Base-by-base conservation (phyloP, 2,888 invertebrate genomes). In the Andrena praecox region DNA sequence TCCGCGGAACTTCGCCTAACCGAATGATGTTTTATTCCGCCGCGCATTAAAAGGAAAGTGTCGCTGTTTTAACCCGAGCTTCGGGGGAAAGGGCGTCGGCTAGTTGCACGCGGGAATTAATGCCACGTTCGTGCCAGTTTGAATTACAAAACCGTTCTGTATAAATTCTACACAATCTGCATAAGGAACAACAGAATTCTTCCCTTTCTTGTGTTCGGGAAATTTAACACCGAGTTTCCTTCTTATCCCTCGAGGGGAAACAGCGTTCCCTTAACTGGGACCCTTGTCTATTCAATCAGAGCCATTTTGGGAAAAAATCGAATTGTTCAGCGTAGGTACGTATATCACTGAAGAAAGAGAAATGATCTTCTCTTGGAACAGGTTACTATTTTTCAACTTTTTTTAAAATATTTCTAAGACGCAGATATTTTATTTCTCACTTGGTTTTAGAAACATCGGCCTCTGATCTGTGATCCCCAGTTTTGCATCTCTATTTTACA, bases 1-100 rank as follows among this genome's bases (percentile, higher is more conserved):
- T 73, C 42, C 33, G 35, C 29, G 59, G 62, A 84, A 82, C 50
- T 80, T 85, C 66, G 48, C 77, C 67, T 73, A 72, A 73, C 79
- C 74, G 68, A 77, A 76, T 29, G 79, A 80, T 73, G 77, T 80
- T 82, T 77, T 82, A 72, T 79, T 77, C 77, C 69, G 63, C 27
- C 60, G 48, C 54, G 68, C 72, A 84, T 79, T 84, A 72, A 74
- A 62, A 68, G 66, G 52, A 82, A 66, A 79, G 69, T 50, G 82
- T 66, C 50, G 16, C 75, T 54, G 50, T 59, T 69, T 66, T 52
- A 50, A 72, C 63, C 31, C 27, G 10, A 42, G 0, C 12, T 6
- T n/a, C 0, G 3, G 59, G 8, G n/a, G 48, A 35, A 20, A 31
- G 50, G 20, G 8, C 24, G 20, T 29, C 16, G 20, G 67, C 20